phyloP scores from a whole-genome alignment of 2,797 vertebrate species.

The Strix occidentalis region DNA sequence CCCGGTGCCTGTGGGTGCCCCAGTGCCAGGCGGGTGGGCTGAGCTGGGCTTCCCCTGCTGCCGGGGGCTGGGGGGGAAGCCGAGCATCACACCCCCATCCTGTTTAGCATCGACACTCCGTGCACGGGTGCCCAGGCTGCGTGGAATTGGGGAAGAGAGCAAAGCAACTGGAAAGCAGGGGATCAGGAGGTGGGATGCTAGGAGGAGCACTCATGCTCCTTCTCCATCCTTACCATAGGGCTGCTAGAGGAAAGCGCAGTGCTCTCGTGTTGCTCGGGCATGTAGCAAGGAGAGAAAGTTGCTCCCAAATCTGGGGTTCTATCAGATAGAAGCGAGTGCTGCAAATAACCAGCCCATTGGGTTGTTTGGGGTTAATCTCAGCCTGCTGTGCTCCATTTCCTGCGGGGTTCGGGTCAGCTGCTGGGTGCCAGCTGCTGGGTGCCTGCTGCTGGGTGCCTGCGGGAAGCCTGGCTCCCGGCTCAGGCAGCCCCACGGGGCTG shows the following conservation, averaged over 20 bases:
- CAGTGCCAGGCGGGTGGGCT: too few relatives aligned
- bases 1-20: too few relatives aligned
- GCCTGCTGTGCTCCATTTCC: background rate
- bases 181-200: background rate
- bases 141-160: background rate
- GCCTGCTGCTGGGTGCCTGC: background rate
- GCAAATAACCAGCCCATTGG: background rate
- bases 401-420: background rate
- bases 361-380: background rate
- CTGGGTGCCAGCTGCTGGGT: background rate
- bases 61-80: background rate
- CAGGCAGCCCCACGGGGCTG: background rate
- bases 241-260: background rate
- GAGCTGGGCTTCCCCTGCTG: background rate
- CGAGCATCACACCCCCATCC: too few relatives aligned
- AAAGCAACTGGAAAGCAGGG: background rate
- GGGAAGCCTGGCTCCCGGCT: background rate
- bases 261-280: background rate
- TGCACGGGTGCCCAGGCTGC: background rate
- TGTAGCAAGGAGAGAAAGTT: background rate
- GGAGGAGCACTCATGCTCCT: background rate
- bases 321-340: background rate
- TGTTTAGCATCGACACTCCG: too few relatives aligned
- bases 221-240: background rate
- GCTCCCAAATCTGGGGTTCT: background rate